Evolutionary conservation across 2,797 vertebrate genomes (phyloP), one percentile per base, ranked within the genome.

Genomic region (Coregonus ussuriensis): DNA sequence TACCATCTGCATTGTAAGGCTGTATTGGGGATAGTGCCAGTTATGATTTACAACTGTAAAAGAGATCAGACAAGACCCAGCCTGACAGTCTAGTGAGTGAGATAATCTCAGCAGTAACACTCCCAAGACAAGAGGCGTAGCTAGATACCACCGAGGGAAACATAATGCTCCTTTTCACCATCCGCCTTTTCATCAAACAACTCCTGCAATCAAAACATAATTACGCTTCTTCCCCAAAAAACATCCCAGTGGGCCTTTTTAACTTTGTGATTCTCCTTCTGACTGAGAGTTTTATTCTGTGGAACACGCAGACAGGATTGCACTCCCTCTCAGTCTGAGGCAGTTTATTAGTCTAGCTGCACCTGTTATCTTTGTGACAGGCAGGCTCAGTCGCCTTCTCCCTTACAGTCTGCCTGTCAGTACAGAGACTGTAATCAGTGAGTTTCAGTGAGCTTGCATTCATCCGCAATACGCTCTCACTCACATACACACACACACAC

Each of bases 1-100:
- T 35, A 75, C 29, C 51, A 51, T 59, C 66, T 52, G 37, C 29
- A 54, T 74, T 74, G 63, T 62, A 65, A 25, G 6, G 21, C 72
- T 51, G 13, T 71, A 74, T 53, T 16, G 59, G 29, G 51, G 62
- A 41, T 67, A 29, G 33, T 76, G 77, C 78, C 78, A 79, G 68
- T 33, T 74, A 51, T 79, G 75, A 86, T 79, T 81, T 77, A 79
- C 74, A n/a, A 25, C 37, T 80, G 79, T 35, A 18, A 72, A 70
- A 68, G 37, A 62, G 65, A 52, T 15, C 47, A 66, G 37, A 11
- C 29, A 13, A 72, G 37, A 54, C 67, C 37, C n/a, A 25, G 13
- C 21, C 59, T 77, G 16, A 63, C 63, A 69, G 77, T 29, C 59
- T 78, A 56, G 63, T 59, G 51, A 71, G 47, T 35, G 59, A 9